Percentiles rank a stretch among this genome's conserved stretches.
Conservation (phyloP, 2,888 invertebrate genomes). For the Hipparchia semele region DNA sequence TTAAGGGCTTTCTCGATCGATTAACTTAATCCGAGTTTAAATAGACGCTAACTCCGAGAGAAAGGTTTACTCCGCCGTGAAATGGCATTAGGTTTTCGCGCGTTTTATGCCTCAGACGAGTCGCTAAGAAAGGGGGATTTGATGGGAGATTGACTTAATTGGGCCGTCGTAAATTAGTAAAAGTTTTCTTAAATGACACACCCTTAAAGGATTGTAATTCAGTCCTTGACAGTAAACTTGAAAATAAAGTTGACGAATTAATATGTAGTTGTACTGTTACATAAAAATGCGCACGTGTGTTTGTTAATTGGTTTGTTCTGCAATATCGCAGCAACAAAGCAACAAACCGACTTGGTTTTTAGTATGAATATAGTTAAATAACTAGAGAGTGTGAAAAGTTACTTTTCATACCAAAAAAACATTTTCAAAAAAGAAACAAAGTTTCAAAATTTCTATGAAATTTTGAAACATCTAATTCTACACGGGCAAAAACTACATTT, state of each 20-base stretch:
- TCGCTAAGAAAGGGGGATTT: slow-evolving; percentile 80
- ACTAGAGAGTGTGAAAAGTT: too few species aligned
- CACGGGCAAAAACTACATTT: too few species aligned
- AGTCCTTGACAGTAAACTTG: slow-evolving; percentile 21
- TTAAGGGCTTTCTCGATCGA: slow-evolving; percentile 82
- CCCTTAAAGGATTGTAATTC: slow-evolving; percentile 60
- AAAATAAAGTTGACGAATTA: not conserved
- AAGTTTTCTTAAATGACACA: slow-evolving; percentile 77
- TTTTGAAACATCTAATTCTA: too few species aligned
- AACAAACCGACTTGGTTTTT: too few species aligned
- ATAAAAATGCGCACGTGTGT: too few species aligned
- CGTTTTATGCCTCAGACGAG: slow-evolving; percentile 75
- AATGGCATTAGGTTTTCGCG: slow-evolving; percentile 83
- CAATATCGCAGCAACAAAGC: too few species aligned
- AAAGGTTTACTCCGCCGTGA: slow-evolving; percentile 83
- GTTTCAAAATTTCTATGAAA: too few species aligned
- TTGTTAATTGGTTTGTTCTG: too few species aligned
- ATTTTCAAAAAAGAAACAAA: too few species aligned
- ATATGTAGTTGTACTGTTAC: too few species aligned
- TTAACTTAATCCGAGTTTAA: slow-evolving; percentile 82
- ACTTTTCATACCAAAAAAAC: too few species aligned
- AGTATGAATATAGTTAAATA: too few species aligned
- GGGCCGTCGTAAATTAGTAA: slow-evolving; percentile 71
- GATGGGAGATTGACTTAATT: slow-evolving; percentile 81
- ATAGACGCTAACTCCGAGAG: slow-evolving; percentile 80